These are phyloP conservation scores for Urocitellus parryii DNA, from an alignment of 2,113 vertebrate species.

Conservation along the genomic window DNA sequence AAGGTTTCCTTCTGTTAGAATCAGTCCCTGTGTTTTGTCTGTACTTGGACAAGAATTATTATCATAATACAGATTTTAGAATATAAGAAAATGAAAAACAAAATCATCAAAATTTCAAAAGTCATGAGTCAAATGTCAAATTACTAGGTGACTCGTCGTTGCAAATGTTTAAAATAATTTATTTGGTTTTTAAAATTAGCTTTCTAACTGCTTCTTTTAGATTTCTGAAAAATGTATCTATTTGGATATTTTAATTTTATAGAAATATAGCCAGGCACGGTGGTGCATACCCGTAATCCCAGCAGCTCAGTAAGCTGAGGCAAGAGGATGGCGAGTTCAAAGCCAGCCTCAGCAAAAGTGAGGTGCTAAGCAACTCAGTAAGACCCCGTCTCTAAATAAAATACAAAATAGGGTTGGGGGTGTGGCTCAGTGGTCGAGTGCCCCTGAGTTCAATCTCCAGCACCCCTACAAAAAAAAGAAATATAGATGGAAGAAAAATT, in stretches of 20 bases:
- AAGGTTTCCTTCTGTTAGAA: constrained; percentile 21
- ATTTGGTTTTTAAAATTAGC: constrained; percentile 32
- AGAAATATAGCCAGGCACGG: neutral
- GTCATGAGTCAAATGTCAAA: neutral
- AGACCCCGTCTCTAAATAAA: no score
- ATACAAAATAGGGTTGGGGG: no score
- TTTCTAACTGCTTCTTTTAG: constrained; percentile 14
- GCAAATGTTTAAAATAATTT: neutral
- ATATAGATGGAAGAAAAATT: constrained; percentile 34
- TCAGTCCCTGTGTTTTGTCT: neutral
- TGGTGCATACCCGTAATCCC: no score
- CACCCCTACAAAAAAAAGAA: no score
- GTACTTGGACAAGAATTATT: constrained; percentile 37
- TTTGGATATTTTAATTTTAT: constrained; percentile 38
- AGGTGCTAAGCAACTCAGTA: no score
- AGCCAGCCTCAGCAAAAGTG: no score
- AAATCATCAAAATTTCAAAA: constrained; percentile 46
- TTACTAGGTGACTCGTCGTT: neutral
- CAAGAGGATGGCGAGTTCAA: no score
- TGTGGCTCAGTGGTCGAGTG: no score
- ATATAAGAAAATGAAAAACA: constrained; percentile 2
- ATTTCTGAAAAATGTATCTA: neutral
- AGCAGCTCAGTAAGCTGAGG: no score
- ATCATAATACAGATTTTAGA: neutral
- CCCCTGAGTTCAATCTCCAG: no score